phyloP scores from a whole-genome alignment of 2,888 invertebrate species.

The Microdon myrmicae region DNA sequence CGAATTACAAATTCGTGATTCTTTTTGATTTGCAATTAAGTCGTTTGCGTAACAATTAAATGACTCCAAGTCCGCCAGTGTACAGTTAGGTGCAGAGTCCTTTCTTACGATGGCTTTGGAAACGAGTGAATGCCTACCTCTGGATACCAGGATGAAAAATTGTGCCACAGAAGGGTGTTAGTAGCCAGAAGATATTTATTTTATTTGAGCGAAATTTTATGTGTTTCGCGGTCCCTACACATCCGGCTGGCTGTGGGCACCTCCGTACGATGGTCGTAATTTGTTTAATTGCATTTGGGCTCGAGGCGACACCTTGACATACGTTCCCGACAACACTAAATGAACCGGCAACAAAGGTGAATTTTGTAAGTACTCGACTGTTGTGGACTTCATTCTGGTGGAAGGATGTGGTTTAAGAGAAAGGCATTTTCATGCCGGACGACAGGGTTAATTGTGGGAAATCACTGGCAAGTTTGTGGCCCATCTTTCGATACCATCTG shows the following conservation, averaged over 20 bases:
- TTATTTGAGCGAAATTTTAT: conserved; percentile 40
- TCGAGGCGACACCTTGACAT: conserved; percentile 65
- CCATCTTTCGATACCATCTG: conserved; percentile 15
- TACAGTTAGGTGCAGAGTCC: conserved; percentile 33
- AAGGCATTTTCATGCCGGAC: conserved; percentile 28
- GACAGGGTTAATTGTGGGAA: conserved; percentile 35
- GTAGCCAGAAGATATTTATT: conserved; percentile 56
- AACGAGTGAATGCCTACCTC: conserved; percentile 16
- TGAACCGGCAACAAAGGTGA: conserved; percentile 14
- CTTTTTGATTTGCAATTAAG: conserved; percentile 60
- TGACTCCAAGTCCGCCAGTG: conserved; percentile 55
- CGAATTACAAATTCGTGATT: conserved; percentile 21
- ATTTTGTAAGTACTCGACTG: conserved; percentile 3
- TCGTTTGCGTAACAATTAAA: conserved; percentile 66
- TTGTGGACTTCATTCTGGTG: conserved; percentile 21
- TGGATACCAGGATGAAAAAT: conserved; percentile 54
- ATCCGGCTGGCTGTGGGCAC: conserved; percentile 4
- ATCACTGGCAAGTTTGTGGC: conserved; percentile 2
- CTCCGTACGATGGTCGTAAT: conserved; percentile 57
- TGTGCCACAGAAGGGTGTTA: conserved; percentile 45
- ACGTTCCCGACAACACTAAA: conserved; percentile 58
- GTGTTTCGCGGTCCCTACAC: conserved; percentile 12
- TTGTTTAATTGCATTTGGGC: conserved; percentile 66
- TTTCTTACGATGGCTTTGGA: conserved; percentile 29
- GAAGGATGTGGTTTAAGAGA: conserved; percentile 27